Evolutionary conservation across 2,797 vertebrate species (phyloP), one percentile per base, ranked within the genome.

Genomic region (Myotis pilosus): DNA sequence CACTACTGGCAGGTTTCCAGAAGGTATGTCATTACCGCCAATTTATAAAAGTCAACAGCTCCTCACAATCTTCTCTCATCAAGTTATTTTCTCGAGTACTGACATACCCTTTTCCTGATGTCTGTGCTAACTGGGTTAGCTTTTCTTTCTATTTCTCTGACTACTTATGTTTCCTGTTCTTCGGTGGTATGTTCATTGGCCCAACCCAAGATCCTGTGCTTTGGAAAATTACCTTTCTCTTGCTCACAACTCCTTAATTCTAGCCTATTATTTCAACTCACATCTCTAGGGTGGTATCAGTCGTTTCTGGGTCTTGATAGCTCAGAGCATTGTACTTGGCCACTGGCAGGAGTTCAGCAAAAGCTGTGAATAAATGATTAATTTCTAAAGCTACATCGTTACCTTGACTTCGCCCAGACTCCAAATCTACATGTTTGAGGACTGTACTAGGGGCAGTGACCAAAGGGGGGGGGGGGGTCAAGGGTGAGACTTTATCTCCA

Each of bases 381-480:
- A 86, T 20, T n/a, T 82, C 62, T 33, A 60, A 22, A 68, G 20
- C 33, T 22, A 15, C 6, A 10, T 0, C 5, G 25, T 30, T 66
- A 15, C 15, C 41, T 19, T 47, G 76, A 69, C 20, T 19, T 47
- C 49, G 41, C n/a, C 30, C 64, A 74, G n/a, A 33, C 49, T 79
- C 41, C 49, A 53, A 36, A 36, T 16, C 28, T 62, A 11, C 30
- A 41, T 28, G 12, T 33, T 8, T 4, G 15, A 44, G 86, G 8
- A 17, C 5, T 49, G 1, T 13, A 15, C 6, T 0, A 49, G 16
- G 17, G 15, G 8, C 10, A 30, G 3, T 23, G 47, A 6, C 17
- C 71, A 11, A 5, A 8, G 20, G 11, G 33, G 12, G 17, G 51
- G 36, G 36, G 3, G 12, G 17, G 38, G 47, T 6, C 47, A 11